A percentile compares a stretch with the other conserved stretches of the same genome.
phyloP scores from a whole-genome alignment of 1,140 invertebrate species.

The Cephus cinctus region DNA sequence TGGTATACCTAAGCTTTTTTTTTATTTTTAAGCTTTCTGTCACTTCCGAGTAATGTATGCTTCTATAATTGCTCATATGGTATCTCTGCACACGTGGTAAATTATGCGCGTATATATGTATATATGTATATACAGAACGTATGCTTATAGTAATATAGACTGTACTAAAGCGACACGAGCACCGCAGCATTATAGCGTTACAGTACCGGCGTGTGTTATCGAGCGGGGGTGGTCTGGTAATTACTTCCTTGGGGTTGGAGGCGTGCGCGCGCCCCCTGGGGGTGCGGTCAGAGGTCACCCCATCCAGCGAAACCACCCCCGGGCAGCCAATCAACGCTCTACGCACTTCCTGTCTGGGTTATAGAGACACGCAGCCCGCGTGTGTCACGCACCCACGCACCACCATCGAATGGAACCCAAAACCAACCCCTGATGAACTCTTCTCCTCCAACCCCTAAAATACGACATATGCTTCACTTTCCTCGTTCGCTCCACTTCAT shows the following conservation, averaged over 20 bases:
- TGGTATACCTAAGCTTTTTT: too few relatives aligned
- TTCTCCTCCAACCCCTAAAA: neutral
- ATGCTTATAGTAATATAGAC: neutral
- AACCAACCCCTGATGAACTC: neutral
- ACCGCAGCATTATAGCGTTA: too few relatives aligned
- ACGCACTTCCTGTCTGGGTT: conserved; percentile 27
- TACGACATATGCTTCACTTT: neutral
- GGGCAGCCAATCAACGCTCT: conserved; percentile 45
- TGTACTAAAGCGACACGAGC: too few relatives aligned
- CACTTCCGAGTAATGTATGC: too few relatives aligned
- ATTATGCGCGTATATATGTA: too few relatives aligned
- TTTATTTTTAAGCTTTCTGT: too few relatives aligned
- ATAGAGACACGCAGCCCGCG: conserved; percentile 22
- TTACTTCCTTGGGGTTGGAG: conserved; percentile 49
- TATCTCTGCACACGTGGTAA: too few relatives aligned
- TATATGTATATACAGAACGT: too few relatives aligned
- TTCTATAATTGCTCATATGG: too few relatives aligned
- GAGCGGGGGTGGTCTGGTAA: conserved; percentile 47
- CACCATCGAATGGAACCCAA: too few relatives aligned
- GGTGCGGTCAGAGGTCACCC: conserved; percentile 49
- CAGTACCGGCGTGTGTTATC: conserved; percentile 46
- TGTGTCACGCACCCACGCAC: conserved; percentile 27
- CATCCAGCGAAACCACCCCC: conserved; percentile 37
- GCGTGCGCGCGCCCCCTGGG: conserved; percentile 46
- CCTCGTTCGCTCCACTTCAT: neutral